A percentile compares a stretch with the other conserved stretches of the same genome.
These are phyloP conservation scores for Siniperca scherzeri DNA, from an alignment of 2,797 vertebrate genomes.

Conservation along the genomic window DNA sequence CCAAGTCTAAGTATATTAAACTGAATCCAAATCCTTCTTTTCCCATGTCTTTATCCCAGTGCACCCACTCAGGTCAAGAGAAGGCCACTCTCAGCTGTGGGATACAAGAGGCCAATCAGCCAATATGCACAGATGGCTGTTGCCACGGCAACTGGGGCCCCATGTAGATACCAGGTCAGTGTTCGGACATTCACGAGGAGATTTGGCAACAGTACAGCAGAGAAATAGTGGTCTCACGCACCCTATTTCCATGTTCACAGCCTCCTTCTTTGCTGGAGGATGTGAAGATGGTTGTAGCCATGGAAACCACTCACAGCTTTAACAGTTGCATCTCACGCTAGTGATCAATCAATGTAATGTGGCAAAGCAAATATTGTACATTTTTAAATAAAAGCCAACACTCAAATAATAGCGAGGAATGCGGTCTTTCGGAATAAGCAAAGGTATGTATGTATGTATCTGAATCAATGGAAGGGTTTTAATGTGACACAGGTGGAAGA, in stretches of 20 bases:
- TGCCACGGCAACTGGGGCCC: constrained; percentile 90
- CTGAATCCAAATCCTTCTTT: constrained; percentile 13
- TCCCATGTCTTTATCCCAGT: constrained; percentile 69
- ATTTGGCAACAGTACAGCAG: constrained; percentile 19
- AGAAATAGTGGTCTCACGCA: background rate
- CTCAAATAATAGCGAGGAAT: background rate
- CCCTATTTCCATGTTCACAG: background rate
- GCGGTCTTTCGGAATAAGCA: background rate
- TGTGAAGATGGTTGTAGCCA: constrained; percentile 35
- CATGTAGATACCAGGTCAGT: constrained; percentile 93
- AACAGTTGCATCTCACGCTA: constrained; percentile 20
- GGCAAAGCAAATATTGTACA: background rate
- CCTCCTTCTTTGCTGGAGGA: constrained; percentile 12
- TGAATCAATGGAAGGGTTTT: background rate
- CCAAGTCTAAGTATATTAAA: constrained; percentile 10
- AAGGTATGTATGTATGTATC: background rate
- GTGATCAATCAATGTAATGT: constrained; percentile 13
- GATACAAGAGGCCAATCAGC: constrained; percentile 97
- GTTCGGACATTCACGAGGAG: constrained; percentile 21
- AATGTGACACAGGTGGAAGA: background rate
- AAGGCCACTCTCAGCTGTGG: constrained; percentile 93
- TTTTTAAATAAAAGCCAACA: background rate
- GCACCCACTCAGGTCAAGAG: constrained; percentile 89
- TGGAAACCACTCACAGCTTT: constrained; percentile 44
- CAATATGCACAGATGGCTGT: constrained; percentile 95